Evolutionary conservation across 2,888 invertebrate genomes (phyloP), one percentile per base, ranked within the genome.

Genomic region (Andrena bicolor): DNA sequence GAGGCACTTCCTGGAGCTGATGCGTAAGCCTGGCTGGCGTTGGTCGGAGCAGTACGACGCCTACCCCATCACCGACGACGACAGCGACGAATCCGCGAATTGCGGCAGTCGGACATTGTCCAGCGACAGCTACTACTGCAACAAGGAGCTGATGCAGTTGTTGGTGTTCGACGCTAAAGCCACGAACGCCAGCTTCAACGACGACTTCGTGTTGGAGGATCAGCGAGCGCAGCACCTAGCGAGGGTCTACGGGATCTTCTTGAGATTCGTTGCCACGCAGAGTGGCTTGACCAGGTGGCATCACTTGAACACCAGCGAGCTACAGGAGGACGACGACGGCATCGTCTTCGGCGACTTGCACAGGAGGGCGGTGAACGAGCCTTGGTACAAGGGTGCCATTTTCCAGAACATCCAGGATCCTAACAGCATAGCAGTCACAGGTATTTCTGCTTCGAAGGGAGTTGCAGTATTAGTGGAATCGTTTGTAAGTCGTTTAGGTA

Each of bases 271-370:
- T 30, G 97, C 98, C 0, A 98, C 98, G 0, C 97, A 98, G 93
- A 98, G 98, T 91, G 98, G 98, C 0, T 94, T 98, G 0, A 98
- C 98, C 0, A 95, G 98, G 71, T 98, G 98, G 98, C 97, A 98
- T 92, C 66, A 88, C 60, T 58, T 93, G 20, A 83, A 85, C n/a
- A 65, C 72, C 2, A 80, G 84, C 3, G 64, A 76, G n/a, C 51
- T 85, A n/a, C 76, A 87, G 2, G 75, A 82, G 3, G 65, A 70
- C 0, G 77, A 81, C 1, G 83, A 89, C 0, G 82, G 80, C 0
- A 85, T 96, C 23, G 96, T 96, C 84, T 98, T 98, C 90, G 97
- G 97, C 10, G 97, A 97, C 89, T 93, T 95, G 64, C 96, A 98
- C 91, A 95, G 95, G 4, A 95, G 96, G 71, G 97, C 98, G 0